Percentiles rank a stretch among this genome's conserved stretches.
phyloP scores from a whole-genome alignment of 2,113 vertebrate genomes.

The Plecturocebus donacophilus region DNA sequence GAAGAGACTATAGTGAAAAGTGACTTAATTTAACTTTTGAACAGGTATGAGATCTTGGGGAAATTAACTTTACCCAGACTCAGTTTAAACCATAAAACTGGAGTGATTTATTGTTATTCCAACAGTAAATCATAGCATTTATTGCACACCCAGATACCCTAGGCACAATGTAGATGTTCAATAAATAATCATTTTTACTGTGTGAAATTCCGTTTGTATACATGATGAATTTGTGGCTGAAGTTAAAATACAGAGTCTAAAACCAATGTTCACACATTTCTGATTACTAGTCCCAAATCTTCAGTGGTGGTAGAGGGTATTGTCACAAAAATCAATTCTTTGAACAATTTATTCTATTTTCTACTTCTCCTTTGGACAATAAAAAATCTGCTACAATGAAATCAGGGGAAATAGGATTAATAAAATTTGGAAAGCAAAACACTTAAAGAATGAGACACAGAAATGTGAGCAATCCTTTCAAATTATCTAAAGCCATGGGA shows the following conservation, averaged over 20 bases:
- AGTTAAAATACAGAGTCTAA: not conserved
- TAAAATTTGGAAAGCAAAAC: slow-evolving; percentile 43
- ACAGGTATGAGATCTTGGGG: not conserved
- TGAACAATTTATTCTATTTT: not conserved
- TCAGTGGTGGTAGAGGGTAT: not conserved
- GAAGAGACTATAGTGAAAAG: not conserved
- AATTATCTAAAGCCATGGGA: not conserved
- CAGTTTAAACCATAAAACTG: not conserved
- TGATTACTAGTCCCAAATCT: not conserved
- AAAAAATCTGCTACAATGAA: slow-evolving; percentile 10
- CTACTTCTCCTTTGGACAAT: not conserved
- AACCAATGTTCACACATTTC: not conserved
- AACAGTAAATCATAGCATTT: too few relatives aligned
- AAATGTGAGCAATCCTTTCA: not conserved
- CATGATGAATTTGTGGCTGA: not conserved
- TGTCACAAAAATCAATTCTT: not conserved
- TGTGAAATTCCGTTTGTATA: not conserved
- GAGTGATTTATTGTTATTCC: not conserved
- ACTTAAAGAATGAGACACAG: not conserved
- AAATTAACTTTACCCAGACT: not conserved
- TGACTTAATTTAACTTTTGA: not conserved
- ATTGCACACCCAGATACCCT: too few relatives aligned
- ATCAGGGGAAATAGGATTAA: not conserved
- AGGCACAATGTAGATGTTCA: not conserved
- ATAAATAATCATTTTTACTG: not conserved